Percentiles rank a stretch among this genome's conserved stretches.
Evolutionary conservation across 2,888 invertebrate species (phyloP).

Genomic region (Matsumyia berberina): DNA sequence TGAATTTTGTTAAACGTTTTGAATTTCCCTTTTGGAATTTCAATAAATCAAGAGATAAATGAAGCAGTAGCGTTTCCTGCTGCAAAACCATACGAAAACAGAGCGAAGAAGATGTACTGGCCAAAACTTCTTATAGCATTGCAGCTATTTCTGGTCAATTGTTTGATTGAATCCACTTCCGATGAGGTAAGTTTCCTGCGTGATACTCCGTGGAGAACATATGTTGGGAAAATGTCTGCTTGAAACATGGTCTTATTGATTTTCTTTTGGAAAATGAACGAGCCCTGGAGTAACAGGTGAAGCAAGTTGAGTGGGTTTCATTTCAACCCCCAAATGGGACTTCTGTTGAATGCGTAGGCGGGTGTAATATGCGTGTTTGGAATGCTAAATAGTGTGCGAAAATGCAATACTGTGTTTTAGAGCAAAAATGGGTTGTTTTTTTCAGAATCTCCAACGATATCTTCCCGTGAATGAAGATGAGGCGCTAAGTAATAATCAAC

Average conservation of each 20-base stretch:
- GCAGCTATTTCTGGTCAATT: slow-evolving; percentile 74
- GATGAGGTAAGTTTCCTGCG: slow-evolving; percentile 77
- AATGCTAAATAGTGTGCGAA: slow-evolving; percentile 5
- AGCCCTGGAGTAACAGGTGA: slow-evolving; percentile 57
- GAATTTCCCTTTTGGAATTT: background rate
- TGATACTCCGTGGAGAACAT: slow-evolving; percentile 16
- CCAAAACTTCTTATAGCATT: slow-evolving; percentile 58
- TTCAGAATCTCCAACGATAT: slow-evolving; percentile 78
- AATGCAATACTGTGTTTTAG: slow-evolving; percentile 3
- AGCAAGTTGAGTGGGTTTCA: slow-evolving; percentile 55
- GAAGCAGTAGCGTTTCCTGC: slow-evolving; percentile 26
- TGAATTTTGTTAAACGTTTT: background rate
- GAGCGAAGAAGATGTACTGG: slow-evolving; percentile 65
- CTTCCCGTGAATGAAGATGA: slow-evolving; percentile 78
- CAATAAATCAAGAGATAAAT: slow-evolving; percentile 27
- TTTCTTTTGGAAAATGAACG: slow-evolving; percentile 30
- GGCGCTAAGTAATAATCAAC: slow-evolving; percentile 78
- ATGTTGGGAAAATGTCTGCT: slow-evolving; percentile 15
- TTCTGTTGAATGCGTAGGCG: slow-evolving; percentile 62
- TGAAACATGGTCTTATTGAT: slow-evolving; percentile 35
- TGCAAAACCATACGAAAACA: slow-evolving; percentile 28
- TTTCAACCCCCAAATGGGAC: slow-evolving; percentile 45
- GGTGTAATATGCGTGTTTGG: slow-evolving; percentile 14
- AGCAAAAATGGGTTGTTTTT: background rate
- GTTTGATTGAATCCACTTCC: slow-evolving; percentile 78